Percentiles rank a stretch among this genome's conserved stretches.
These are phyloP conservation scores for Glyphotaelius pellucidus DNA, from an alignment of 2,888 invertebrate genomes.

Conservation along the genomic window DNA sequence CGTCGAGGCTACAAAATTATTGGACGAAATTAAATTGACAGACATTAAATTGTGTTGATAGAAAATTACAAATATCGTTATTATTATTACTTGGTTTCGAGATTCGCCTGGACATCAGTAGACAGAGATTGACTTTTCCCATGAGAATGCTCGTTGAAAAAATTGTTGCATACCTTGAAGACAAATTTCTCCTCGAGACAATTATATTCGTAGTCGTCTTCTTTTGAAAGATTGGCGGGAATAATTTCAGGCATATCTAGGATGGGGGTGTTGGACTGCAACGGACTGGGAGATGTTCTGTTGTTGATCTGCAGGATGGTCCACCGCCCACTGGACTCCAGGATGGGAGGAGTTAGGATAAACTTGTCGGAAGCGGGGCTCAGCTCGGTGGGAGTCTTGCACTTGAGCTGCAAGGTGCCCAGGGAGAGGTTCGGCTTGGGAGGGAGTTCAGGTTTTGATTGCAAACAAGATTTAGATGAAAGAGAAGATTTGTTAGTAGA, in stretches of 20 bases:
- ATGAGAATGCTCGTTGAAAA: slow-evolving; percentile 56
- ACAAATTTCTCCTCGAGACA: slow-evolving; percentile 62
- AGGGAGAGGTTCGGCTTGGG: slow-evolving; percentile 36
- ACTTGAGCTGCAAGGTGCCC: slow-evolving; percentile 43
- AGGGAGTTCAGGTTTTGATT: slow-evolving; percentile 52
- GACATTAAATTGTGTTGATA: neutral
- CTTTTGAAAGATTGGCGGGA: slow-evolving; percentile 53
- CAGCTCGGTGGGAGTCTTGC: slow-evolving; percentile 46
- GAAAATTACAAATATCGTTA: neutral
- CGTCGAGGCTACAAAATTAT: neutral
- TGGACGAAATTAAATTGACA: neutral
- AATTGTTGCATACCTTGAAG: slow-evolving; percentile 61
- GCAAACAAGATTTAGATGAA: slow-evolving; percentile 48
- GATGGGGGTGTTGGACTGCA: slow-evolving; percentile 61
- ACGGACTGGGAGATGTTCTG: slow-evolving; percentile 62
- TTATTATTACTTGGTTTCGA: slow-evolving; percentile 21
- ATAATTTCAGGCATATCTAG: slow-evolving; percentile 63
- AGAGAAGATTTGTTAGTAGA: slow-evolving; percentile 70
- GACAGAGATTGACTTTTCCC: slow-evolving; percentile 47
- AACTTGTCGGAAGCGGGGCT: slow-evolving; percentile 58
- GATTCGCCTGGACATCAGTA: slow-evolving; percentile 42
- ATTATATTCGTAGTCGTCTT: slow-evolving; percentile 61
- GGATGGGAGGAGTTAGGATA: slow-evolving; percentile 59
- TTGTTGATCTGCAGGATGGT: slow-evolving; percentile 77
- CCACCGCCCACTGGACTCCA: slow-evolving; percentile 75